Percentiles rank a stretch among this genome's conserved stretches.
phyloP scores from a whole-genome alignment of 2,888 invertebrate genomes.

The Steinernema carpocapsae region DNA sequence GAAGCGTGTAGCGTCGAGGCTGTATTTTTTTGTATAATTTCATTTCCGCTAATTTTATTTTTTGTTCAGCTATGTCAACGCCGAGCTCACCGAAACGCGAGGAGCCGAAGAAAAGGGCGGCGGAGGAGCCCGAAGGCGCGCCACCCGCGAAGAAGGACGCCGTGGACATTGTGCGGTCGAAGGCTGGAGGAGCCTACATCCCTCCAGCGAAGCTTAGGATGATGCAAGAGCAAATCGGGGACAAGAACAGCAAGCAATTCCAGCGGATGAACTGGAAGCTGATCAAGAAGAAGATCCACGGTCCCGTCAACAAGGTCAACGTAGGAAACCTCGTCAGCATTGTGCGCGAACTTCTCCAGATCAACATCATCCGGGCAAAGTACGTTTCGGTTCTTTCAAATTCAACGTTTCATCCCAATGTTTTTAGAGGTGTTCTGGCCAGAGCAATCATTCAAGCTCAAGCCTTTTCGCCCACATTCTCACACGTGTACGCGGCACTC shows the following conservation, averaged over 20 bases:
- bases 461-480: constrained; percentile 93
- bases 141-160: constrained; percentile 14
- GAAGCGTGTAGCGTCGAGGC: no score
- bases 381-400: constrained; percentile 54
- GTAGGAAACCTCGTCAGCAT: constrained; percentile 86
- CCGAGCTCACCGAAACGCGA: neutral
- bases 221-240: constrained; percentile 88
- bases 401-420: constrained; percentile 13
- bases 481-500: constrained; percentile 94
- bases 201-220: constrained; percentile 92
- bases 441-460: constrained; percentile 95
- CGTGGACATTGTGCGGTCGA: constrained; percentile 50
- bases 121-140: neutral
- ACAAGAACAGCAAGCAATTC: constrained; percentile 85
- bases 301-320: constrained; percentile 96
- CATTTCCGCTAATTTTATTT: no score
- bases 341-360: constrained; percentile 86
- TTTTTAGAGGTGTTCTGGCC: constrained; percentile 80
- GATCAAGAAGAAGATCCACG: constrained; percentile 95
- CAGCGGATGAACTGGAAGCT: constrained; percentile 98
- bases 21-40: no score
- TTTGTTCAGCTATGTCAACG: no score
- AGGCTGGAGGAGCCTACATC: constrained; percentile 80
- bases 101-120: neutral
- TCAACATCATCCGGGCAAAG: constrained; percentile 92